Percentiles rank a stretch among this genome's conserved stretches.
Evolutionary conservation across 2,113 vertebrate genomes (phyloP).

Genomic region (Delphinus delphis): DNA sequence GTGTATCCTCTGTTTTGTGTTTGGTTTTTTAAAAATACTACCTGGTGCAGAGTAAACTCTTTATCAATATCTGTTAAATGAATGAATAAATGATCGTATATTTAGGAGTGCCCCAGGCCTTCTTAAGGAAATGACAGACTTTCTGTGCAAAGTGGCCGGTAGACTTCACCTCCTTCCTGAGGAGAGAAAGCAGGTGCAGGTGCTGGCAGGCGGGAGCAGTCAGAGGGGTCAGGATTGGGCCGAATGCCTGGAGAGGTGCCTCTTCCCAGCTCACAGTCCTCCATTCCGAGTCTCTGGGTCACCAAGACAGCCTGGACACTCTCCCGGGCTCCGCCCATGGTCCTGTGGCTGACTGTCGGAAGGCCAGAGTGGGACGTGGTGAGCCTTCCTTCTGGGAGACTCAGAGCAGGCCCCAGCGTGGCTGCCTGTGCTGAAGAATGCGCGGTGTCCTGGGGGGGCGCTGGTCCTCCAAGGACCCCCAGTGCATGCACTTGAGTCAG

Average conservation of each 20-base stretch:
- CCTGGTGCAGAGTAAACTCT: not conserved
- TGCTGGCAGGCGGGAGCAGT: not conserved
- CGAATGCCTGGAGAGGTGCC: not conserved
- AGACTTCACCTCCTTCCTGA: not conserved
- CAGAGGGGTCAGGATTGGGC: not conserved
- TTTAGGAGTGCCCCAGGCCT: not conserved
- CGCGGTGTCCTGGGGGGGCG: not conserved
- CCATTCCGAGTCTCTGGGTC: accelerated
- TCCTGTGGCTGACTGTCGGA: not conserved
- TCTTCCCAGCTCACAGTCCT: accelerated
- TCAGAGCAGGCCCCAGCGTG: accelerated
- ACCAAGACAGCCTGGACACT: accelerated
- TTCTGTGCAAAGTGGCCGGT: not conserved
- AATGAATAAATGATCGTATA: not conserved
- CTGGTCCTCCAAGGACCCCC: not conserved
- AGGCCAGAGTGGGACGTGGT: accelerated
- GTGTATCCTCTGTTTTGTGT: not conserved
- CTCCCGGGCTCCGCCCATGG: not conserved
- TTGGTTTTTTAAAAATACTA: not conserved
- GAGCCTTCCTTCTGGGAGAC: accelerated
- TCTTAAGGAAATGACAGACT: not conserved
- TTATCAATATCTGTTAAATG: not conserved
- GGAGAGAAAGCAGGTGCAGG: not conserved
- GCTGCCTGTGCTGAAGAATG: not conserved
- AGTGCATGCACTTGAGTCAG: not conserved